Conservation (phyloP, 92 coral and sea anemone species). For the Porites evermanni region DNA sequence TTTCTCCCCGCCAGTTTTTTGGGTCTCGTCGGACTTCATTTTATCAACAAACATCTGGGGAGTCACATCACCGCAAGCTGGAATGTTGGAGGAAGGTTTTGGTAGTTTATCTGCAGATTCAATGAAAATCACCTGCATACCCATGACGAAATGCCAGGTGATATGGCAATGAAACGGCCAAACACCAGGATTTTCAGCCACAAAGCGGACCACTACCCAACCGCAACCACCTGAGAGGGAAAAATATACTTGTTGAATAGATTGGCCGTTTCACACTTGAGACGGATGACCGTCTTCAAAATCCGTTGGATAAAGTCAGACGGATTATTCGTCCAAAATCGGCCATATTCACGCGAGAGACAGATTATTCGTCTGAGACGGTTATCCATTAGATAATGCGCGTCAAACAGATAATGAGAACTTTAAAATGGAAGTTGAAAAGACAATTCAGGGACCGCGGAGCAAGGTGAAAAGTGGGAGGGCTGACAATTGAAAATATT, state of each 20-base stretch:
- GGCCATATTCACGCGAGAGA: too few species aligned
- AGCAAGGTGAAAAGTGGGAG: too few species aligned
- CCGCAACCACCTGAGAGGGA: neutral
- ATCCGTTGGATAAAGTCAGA: too few species aligned
- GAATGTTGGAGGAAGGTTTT: conserved; percentile 38
- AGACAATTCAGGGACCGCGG: too few species aligned
- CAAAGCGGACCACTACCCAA: conserved; percentile 28
- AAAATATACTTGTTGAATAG: neutral
- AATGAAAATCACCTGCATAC: conserved; percentile 54
- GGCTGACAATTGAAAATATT: too few species aligned
- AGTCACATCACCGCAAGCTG: conserved; percentile 50
- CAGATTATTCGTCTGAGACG: too few species aligned
- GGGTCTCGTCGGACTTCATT: neutral
- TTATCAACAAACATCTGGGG: conserved; percentile 38
- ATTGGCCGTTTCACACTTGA: neutral
- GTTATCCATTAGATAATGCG: too few species aligned
- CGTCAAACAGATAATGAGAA: too few species aligned
- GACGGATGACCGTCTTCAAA: too few species aligned
- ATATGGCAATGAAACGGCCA: conserved; percentile 60
- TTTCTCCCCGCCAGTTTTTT: neutral
- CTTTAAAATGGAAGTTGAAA: too few species aligned
- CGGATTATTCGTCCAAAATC: too few species aligned
- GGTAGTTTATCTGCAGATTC: conserved; percentile 37
- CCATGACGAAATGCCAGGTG: conserved; percentile 57
- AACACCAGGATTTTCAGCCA: conserved; percentile 53